phyloP scores from a whole-genome alignment of 2,888 invertebrate genomes.

The Cerastis rubricosa region DNA sequence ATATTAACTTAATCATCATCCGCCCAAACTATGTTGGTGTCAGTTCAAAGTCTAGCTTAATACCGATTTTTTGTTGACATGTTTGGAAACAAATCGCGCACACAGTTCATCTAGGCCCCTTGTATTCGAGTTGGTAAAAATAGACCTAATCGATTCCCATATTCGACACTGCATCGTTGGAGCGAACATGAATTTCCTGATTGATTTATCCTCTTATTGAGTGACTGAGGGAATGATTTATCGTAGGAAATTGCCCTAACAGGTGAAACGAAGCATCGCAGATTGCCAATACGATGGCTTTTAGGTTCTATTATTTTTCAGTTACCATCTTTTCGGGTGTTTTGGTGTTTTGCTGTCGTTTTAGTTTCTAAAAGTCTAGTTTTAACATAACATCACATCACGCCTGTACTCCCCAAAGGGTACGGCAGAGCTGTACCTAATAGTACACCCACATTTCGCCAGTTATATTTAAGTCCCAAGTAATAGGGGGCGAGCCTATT shows the following conservation, averaged over 20 bases:
- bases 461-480: too few relatives aligned
- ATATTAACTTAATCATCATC: not conserved
- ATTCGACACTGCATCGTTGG: slow-evolving; percentile 51
- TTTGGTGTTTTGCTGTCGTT: not conserved
- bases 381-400: too few relatives aligned
- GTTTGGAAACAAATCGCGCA: not conserved
- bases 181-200: slow-evolving; percentile 56
- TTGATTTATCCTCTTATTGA: slow-evolving; percentile 44
- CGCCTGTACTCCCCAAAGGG: too few relatives aligned
- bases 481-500: too few relatives aligned
- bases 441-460: too few relatives aligned
- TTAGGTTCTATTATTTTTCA: not conserved
- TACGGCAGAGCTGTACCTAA: too few relatives aligned
- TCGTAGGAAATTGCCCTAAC: slow-evolving; percentile 30
- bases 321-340: not conserved
- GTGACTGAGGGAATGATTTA: slow-evolving; percentile 31
- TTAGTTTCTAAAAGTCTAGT: not conserved
- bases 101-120: slow-evolving; percentile 2
- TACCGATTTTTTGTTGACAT: not conserved
- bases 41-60: not conserved
- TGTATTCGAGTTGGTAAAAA: slow-evolving; percentile 45
- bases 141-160: slow-evolving; percentile 54
- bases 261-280: not conserved
- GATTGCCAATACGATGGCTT: not conserved
- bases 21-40: not conserved